Evolutionary conservation across 2,888 invertebrate genomes (phyloP).

Genomic region (Loripinus fragilis): DNA sequence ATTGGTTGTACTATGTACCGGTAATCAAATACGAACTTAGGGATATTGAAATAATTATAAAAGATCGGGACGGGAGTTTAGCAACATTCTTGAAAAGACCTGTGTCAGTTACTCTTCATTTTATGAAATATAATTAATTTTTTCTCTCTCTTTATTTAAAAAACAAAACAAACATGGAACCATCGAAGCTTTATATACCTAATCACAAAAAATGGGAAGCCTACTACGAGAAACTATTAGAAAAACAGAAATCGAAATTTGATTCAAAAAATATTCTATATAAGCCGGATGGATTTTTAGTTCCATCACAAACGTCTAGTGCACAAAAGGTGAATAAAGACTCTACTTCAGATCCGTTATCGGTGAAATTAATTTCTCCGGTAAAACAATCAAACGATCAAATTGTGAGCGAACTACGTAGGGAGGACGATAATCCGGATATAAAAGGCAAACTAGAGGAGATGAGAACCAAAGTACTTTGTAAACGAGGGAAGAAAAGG

Average conservation of each 20-base stretch:
- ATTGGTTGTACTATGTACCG: not conserved
- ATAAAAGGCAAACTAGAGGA: not conserved
- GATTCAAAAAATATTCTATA: not conserved
- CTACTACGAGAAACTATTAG: not conserved
- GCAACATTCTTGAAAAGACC: constrained; percentile 1
- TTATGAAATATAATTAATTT: constrained; percentile 3
- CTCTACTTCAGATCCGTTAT: not conserved
- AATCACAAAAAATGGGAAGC: not conserved
- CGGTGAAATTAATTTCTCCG: constrained; percentile 27
- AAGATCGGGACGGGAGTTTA: not conserved
- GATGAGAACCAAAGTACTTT: too few relatives aligned
- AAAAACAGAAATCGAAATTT: not conserved
- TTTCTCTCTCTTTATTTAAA: too few relatives aligned
- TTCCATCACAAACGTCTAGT: not conserved
- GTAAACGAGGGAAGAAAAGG: not conserved
- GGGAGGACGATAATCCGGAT: not conserved
- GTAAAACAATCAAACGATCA: constrained; percentile 30
- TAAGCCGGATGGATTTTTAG: not conserved
- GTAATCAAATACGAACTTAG: not conserved
- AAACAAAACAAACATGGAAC: not conserved
- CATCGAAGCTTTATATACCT: not conserved
- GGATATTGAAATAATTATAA: not conserved
- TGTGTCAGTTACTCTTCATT: not conserved
- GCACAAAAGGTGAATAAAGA: constrained; percentile 1
- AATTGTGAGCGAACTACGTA: constrained; percentile 17